Conservation (phyloP, 2,888 invertebrate species). For the Epirrhoe alternata region DNA sequence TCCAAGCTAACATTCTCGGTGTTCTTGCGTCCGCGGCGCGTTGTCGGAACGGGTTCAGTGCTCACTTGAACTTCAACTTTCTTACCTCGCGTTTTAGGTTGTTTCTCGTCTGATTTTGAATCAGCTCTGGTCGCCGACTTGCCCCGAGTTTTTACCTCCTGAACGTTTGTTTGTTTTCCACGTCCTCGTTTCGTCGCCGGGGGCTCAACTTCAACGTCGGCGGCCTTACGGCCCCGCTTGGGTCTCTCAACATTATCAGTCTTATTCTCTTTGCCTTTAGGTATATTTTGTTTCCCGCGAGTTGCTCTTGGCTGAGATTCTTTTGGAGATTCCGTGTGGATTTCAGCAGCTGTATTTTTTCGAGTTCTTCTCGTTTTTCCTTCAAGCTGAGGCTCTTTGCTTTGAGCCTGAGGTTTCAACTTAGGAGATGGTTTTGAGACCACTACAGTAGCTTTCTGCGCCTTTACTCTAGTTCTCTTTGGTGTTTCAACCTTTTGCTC, state of each 20-base stretch:
- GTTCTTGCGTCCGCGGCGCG: constrained; percentile 30
- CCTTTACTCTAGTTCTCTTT: constrained; percentile 54
- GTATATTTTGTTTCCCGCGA: constrained; percentile 31
- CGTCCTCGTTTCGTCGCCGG: constrained; percentile 33
- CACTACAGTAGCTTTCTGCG: constrained; percentile 48
- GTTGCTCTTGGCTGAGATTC: constrained; percentile 42
- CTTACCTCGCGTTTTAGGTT: constrained; percentile 31
- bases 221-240: constrained; percentile 42
- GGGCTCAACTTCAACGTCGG: constrained; percentile 22
- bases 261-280: constrained; percentile 43
- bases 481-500: constrained; percentile 50
- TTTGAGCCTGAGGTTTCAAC: constrained; percentile 49
- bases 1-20: constrained; percentile 25
- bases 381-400: constrained; percentile 10
- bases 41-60: constrained; percentile 22
- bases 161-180: neutral
- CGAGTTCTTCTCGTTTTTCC: constrained; percentile 41
- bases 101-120: constrained; percentile 31
- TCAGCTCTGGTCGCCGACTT: constrained; percentile 16
- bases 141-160: constrained; percentile 18
- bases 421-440: constrained; percentile 58
- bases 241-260: constrained; percentile 31
- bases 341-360: constrained; percentile 30
- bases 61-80: constrained; percentile 19
- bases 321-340: constrained; percentile 52